A percentile compares a stretch with the other conserved stretches of the same genome.
Evolutionary conservation across 2,888 invertebrate species (phyloP).

Genomic region (Toxonevra muliebris): DNA sequence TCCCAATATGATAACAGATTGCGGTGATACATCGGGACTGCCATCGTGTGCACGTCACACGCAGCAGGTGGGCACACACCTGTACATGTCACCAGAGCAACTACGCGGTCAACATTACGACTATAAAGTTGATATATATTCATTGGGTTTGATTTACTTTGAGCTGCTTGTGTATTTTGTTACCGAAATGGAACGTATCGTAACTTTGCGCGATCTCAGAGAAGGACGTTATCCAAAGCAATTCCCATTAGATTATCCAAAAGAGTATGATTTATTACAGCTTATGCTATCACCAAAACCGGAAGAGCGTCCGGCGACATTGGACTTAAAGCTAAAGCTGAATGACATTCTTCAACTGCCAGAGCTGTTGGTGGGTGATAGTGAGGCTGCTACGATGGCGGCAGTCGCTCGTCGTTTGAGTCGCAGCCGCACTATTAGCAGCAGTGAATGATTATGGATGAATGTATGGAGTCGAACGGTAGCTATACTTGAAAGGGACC

Average conservation of each 20-base stretch:
- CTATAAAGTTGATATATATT: conserved; percentile 95
- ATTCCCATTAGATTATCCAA: conserved; percentile 72
- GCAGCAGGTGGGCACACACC: conserved; percentile 81
- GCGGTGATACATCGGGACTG: conserved; percentile 52
- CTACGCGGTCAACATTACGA: conserved; percentile 77
- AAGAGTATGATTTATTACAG: conserved; percentile 77
- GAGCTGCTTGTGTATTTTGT: conserved; percentile 90
- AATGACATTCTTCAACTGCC: conserved; percentile 52
- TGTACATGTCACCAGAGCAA: conserved; percentile 99
- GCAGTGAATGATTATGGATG: conserved; percentile 41
- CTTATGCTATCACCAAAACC: conserved; percentile 82
- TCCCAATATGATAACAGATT: conserved; percentile 57
- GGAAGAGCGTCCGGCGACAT: conserved; percentile 77
- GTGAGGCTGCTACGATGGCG: conserved; percentile 42
- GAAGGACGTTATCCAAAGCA: conserved; percentile 74
- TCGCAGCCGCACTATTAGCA: conserved; percentile 55
- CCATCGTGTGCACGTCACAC: conserved; percentile 68
- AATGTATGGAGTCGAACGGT: too few species aligned
- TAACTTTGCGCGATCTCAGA: conserved; percentile 73
- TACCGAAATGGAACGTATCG: conserved; percentile 90
- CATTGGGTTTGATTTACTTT: conserved; percentile 91
- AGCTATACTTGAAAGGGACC: too few species aligned
- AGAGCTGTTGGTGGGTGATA: conserved; percentile 45
- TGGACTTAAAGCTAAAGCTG: conserved; percentile 68
- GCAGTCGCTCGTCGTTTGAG: conserved; percentile 50